Conservation (phyloP, 2,888 invertebrate species). For the Lypha dubia region DNA sequence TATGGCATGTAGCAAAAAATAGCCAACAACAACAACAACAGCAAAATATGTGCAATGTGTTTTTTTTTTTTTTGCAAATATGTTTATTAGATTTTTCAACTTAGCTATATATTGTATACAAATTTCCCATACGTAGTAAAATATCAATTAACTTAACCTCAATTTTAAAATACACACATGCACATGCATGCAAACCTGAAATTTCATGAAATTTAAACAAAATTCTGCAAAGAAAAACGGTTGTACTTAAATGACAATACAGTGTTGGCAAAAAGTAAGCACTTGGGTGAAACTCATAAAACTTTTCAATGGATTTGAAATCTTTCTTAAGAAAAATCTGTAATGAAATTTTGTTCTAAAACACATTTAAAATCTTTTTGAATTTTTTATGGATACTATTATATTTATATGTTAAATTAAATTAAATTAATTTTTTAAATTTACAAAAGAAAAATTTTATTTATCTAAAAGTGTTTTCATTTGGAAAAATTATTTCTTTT, state of each 20-base stretch:
- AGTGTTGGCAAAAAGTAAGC: neutral
- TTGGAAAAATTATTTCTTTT: too few relatives aligned
- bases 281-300: too few relatives aligned
- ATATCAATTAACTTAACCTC: conserved; percentile 71
- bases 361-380: too few relatives aligned
- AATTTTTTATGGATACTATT: too few relatives aligned
- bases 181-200: too few relatives aligned
- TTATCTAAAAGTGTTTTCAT: too few relatives aligned
- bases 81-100: conserved; percentile 47
- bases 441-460: too few relatives aligned
- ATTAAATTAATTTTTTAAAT: too few relatives aligned
- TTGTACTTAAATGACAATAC: neutral
- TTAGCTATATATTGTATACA: conserved; percentile 18
- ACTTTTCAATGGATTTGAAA: too few relatives aligned
- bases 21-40: conserved; percentile 2
- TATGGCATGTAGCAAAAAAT: conserved; percentile 42
- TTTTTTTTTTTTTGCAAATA: conserved; percentile 8
- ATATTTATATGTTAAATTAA: too few relatives aligned
- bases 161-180: conserved; percentile 67
- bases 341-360: too few relatives aligned
- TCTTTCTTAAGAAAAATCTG: too few relatives aligned
- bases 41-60: conserved; percentile 1
- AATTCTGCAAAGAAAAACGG: conserved; percentile 28
- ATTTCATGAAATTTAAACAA: conserved; percentile 58
- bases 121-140: conserved; percentile 43